These are phyloP conservation scores for Paratilapia polleni DNA, from an alignment of 2,113 vertebrate species.

Conservation along the genomic window DNA sequence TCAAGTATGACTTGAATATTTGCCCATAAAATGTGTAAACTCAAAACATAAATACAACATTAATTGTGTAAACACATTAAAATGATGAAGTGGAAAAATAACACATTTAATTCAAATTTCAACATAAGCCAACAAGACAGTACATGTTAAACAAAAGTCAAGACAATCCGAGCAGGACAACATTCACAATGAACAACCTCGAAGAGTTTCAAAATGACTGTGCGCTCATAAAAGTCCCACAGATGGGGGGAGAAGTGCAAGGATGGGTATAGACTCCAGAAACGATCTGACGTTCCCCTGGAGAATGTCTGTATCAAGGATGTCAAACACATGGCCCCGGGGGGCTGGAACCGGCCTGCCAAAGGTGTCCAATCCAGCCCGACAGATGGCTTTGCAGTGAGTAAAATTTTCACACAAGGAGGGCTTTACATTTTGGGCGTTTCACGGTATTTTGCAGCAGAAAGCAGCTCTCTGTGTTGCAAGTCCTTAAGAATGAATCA, in stretches of 20 bases:
- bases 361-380: background rate
- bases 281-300: background rate
- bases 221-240: background rate
- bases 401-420: background rate
- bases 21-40: background rate
- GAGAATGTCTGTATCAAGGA: background rate
- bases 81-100: constrained; percentile 7
- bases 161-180: background rate
- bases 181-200: background rate
- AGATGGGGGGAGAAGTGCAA: background rate
- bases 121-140: background rate
- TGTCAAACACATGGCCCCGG: background rate
- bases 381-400: background rate
- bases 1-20: too few relatives aligned
- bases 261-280: background rate
- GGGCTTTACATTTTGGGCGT: background rate
- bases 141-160: constrained; percentile 1
- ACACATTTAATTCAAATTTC: constrained; percentile 4
- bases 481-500: background rate
- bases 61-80: background rate
- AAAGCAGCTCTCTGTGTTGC: background rate
- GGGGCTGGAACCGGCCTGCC: background rate
- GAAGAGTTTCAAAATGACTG: background rate
- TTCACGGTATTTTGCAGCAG: background rate
- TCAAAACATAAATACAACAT: background rate